These are phyloP conservation scores for Tinea pellionella DNA, from an alignment of 2,888 invertebrate genomes.

Conservation along the genomic window DNA sequence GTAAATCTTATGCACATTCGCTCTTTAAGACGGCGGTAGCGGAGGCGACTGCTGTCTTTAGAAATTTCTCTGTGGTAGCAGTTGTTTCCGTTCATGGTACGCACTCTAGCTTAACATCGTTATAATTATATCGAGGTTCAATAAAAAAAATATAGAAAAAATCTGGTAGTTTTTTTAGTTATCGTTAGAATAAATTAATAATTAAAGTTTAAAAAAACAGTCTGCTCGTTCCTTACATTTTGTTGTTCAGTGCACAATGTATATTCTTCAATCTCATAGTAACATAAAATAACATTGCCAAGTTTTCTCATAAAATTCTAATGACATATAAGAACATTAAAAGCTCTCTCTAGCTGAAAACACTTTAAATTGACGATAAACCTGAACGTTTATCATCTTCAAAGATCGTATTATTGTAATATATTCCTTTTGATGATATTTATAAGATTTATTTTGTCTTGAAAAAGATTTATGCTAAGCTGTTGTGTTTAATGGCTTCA, in stretches of 20 bases:
- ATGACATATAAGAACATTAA: neutral
- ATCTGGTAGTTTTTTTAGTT: no score
- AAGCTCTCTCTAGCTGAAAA: neutral
- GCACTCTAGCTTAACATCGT: no score
- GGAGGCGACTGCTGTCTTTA: no score
- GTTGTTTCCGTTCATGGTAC: no score
- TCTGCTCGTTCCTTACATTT: no score
- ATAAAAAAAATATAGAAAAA: no score
- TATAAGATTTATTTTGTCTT: neutral
- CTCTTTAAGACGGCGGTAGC: no score
- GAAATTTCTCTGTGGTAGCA: no score
- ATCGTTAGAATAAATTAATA: no score
- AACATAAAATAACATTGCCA: slow-evolving; percentile 5
- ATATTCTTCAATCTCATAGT: neutral
- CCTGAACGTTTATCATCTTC: slow-evolving; percentile 4
- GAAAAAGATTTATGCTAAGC: neutral
- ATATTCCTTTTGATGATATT: neutral
- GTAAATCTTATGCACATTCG: no score
- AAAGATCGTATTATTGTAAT: neutral
- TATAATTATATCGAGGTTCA: no score
- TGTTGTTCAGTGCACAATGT: neutral
- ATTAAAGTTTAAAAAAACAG: no score
- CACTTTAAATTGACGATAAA: slow-evolving; percentile 5
- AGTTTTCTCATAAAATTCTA: slow-evolving; percentile 11
- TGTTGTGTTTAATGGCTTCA: neutral